Conservation (phyloP, 1,140 invertebrate species). For the Hyles vespertilio region DNA sequence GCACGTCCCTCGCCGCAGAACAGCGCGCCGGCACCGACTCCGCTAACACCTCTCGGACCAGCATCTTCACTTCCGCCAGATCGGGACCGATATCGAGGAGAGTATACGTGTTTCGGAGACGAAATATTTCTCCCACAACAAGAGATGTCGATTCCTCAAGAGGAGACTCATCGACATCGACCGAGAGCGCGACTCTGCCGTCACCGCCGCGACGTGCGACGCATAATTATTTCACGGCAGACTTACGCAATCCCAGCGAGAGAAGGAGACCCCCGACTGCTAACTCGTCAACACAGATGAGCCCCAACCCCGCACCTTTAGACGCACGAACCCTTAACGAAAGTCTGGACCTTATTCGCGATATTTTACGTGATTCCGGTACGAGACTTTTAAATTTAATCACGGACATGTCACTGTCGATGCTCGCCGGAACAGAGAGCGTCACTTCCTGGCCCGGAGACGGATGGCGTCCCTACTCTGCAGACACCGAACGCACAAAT, state of each 20-base stretch:
- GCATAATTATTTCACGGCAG: conserved; percentile 7
- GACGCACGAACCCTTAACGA: conserved; percentile 61
- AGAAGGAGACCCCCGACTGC: conserved; percentile 33
- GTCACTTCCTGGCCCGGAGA: conserved; percentile 26
- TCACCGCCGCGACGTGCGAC: conserved; percentile 2
- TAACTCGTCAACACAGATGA: conserved; percentile 44
- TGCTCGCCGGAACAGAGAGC: conserved; percentile 43
- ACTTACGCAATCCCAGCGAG: conserved; percentile 25
- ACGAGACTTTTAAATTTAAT: conserved; percentile 66
- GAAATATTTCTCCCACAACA: conserved; percentile 23
- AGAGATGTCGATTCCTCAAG: conserved; percentile 4
- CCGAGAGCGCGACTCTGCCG: not conserved
- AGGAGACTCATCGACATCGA: not conserved
- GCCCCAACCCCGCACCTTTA: conserved; percentile 37
- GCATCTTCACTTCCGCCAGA: conserved; percentile 48
- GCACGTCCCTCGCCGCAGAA: conserved; percentile 30
- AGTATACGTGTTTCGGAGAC: conserved; percentile 34
- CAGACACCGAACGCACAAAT: conserved; percentile 34
- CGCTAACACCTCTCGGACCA: conserved; percentile 50
- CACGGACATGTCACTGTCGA: conserved; percentile 61
- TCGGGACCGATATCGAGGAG: conserved; percentile 28
- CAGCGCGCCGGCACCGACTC: conserved; percentile 14
- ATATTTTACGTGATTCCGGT: conserved; percentile 71
- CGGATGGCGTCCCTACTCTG: conserved; percentile 36
- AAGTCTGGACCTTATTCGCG: conserved; percentile 64